Percentiles rank a stretch among this genome's conserved stretches.
These are phyloP conservation scores for Scaptomyza parva DNA, from an alignment of 2,888 invertebrate genomes.

Conservation along the genomic window DNA sequence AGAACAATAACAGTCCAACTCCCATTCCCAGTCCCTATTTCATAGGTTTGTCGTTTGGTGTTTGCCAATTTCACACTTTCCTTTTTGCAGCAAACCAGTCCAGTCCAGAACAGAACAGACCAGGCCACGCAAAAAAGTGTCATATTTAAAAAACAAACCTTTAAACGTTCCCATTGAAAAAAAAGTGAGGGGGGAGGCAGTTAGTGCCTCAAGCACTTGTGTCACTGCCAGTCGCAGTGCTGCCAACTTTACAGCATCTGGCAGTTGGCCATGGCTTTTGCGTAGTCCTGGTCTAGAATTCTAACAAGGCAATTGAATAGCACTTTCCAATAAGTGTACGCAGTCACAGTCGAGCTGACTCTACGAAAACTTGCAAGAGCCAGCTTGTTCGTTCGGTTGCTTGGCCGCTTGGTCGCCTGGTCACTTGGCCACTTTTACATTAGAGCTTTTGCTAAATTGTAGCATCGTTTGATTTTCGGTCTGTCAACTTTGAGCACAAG, in stretches of 20 bases:
- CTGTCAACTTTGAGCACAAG: conserved; percentile 31
- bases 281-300: conserved; percentile 21
- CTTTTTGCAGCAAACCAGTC: conserved; percentile 34
- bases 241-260: conserved; percentile 50
- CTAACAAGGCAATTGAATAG: conserved; percentile 68
- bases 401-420: conserved; percentile 42
- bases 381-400: conserved; percentile 27
- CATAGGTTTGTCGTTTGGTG: conserved; percentile 29
- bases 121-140: conserved; percentile 21
- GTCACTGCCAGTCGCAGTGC: conserved; percentile 31
- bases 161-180: conserved; percentile 32
- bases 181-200: conserved; percentile 15
- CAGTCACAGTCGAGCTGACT: conserved; percentile 28
- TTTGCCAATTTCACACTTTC: conserved; percentile 70
- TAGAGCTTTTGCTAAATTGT: conserved; percentile 60
- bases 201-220: conserved; percentile 27
- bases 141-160: conserved; percentile 34
- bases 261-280: conserved; percentile 38
- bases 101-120: background rate
- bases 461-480: conserved; percentile 56
- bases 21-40: conserved; percentile 9
- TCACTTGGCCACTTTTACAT: conserved; percentile 49
- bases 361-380: conserved; percentile 27
- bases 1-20: conserved; percentile 27
- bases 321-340: conserved; percentile 62